Base-by-base conservation (phyloP, 1,140 invertebrate genomes). In the Sycobia sp. region DNA sequence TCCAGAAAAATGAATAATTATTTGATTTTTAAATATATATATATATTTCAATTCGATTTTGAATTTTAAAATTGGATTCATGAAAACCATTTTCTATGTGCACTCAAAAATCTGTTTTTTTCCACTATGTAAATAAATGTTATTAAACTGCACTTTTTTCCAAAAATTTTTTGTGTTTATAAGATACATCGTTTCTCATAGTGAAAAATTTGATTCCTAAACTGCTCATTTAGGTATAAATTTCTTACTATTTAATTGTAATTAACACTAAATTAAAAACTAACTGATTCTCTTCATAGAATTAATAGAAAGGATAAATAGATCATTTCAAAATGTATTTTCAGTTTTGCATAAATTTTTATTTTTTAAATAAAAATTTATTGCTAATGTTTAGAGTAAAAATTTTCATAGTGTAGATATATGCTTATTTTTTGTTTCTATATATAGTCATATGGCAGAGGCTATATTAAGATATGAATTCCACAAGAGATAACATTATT, bases 401-500 rank as follows among this genome's bases (percentile, higher is more conserved):
- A 46, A 22, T 22, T 20, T 57, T n/a, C n/a, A 46, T 34, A 39
- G 22, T 14, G 3, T 16, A 13, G 1, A 36, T 36, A 7, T n/a
- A 25, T 57, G 20, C 11, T 22, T 32, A 38, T 49, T 29, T 39
- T 60, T 55, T 23, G 14, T 47, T 49, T 22, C 13, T 49, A 49
- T 16, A 38, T 20, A n/a, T n/a, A n/a, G 49, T 50, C 34, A 36
- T 20, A 46, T 10, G 13, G 41, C 25, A 63, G 44, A 63, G 54
- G 51, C 43, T 63, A 44, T 56, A 63, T 63, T 16, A 49, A 56
- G 34, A 11, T 57, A 63, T 5, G 29, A 63, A 22, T 54, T 46
- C 49, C 18, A n/a, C 44, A 41, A 55, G 14, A 43, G 16, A 51
- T 43, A 41, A 53, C 16, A 13, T 54, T 55, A 38, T 3, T 39